Conservation (phyloP, 35 echinoderm and acorn worm genomes). For the Nesometra sesokonis region DNA sequence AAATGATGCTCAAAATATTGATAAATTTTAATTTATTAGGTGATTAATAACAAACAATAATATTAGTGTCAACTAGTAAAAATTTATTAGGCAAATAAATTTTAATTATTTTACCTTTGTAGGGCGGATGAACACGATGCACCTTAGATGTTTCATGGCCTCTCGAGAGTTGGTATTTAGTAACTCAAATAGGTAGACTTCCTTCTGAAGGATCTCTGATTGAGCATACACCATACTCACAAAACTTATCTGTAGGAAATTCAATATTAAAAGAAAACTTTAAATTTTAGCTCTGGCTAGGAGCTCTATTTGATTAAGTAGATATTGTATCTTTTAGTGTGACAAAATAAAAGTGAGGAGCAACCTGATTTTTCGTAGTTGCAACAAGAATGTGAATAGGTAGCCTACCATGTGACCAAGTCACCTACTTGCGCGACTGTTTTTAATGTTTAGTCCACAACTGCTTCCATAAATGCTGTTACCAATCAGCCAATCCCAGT, state of each 20-base stretch:
- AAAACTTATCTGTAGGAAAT: constrained; percentile 85
- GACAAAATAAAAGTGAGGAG: background rate
- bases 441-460: too few relatives aligned
- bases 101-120: constrained; percentile 86
- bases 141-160: constrained; percentile 86
- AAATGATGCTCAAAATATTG: too few relatives aligned
- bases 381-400: background rate
- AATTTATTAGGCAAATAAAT: too few relatives aligned
- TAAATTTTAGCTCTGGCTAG: background rate
- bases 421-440: too few relatives aligned
- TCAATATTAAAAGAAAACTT: background rate
- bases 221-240: constrained; percentile 99
- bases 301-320: background rate
- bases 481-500: too few relatives aligned
- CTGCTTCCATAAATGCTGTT: too few relatives aligned
- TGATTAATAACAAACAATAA: too few relatives aligned
- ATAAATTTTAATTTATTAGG: too few relatives aligned
- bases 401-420: too few relatives aligned
- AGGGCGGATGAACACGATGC: constrained; percentile 79
- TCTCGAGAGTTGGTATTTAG: constrained; percentile 55
- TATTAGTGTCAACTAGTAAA: too few relatives aligned
- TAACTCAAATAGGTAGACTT: constrained; percentile 93
- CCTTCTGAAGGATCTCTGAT: constrained; percentile 97
- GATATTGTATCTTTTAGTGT: background rate
- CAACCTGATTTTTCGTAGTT: background rate